These are phyloP conservation scores for Magallana ariakensis DNA, from an alignment of 1,140 invertebrate species.

Conservation along the genomic window DNA sequence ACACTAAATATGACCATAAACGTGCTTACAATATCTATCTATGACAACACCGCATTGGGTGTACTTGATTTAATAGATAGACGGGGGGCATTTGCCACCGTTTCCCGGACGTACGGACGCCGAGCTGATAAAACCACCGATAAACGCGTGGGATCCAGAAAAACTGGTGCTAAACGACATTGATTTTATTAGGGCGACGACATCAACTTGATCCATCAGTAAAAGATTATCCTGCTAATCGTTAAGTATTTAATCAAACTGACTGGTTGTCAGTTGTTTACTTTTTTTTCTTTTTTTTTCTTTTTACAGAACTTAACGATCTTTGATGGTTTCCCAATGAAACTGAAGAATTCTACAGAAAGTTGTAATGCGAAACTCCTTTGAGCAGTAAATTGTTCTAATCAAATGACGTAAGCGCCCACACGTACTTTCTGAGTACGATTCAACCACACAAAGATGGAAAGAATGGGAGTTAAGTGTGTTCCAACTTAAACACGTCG, in stretches of 20 bases:
- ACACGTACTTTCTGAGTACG: too few species aligned
- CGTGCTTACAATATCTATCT: not conserved
- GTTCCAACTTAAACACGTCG: too few species aligned
- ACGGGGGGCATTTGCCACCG: not conserved
- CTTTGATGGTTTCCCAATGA: conserved; percentile 5
- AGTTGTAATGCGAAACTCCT: not conserved
- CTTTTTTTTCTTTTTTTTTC: not conserved
- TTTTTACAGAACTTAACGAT: not conserved
- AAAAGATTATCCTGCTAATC: conserved; percentile 25
- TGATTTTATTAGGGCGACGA: conserved; percentile 1
- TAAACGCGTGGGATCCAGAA: not conserved
- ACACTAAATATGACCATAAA: not conserved
- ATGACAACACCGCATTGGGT: not conserved
- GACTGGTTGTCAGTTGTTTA: conserved; percentile 6
- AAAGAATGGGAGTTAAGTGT: too few species aligned
- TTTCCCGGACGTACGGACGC: not conserved
- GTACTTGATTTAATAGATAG: not conserved
- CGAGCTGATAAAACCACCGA: not conserved
- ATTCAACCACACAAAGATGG: too few species aligned
- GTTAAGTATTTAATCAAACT: conserved; percentile 11
- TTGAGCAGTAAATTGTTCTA: too few species aligned
- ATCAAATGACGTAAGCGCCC: too few species aligned
- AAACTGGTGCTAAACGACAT: conserved; percentile 32
- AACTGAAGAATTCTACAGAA: not conserved
- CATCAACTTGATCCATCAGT: conserved; percentile 9